These are phyloP conservation scores for Centrocercus urophasianus DNA, from an alignment of 2,113 vertebrate genomes.

Conservation along the genomic window DNA sequence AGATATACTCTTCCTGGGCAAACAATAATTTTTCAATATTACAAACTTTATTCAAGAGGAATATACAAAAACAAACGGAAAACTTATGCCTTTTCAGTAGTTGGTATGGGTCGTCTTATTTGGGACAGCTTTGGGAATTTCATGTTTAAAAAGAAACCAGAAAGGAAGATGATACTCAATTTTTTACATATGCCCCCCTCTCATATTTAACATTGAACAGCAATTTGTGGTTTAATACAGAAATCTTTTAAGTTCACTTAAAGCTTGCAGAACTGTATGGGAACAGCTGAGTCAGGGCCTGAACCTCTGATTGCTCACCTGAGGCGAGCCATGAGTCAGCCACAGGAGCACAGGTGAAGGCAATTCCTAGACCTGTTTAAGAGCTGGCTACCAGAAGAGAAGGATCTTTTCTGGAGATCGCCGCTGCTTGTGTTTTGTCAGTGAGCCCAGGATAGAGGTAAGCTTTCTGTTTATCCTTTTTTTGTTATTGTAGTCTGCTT, in stretches of 20 bases:
- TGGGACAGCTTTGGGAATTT: background rate
- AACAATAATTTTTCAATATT: background rate
- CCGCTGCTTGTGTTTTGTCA: too few species aligned
- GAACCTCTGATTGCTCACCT: too few species aligned
- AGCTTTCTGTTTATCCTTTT: too few species aligned
- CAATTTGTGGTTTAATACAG: background rate
- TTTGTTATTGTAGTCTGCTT: too few species aligned
- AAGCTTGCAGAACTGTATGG: background rate
- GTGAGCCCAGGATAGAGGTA: too few species aligned
- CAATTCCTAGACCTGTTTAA: too few species aligned
- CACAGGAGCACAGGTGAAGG: too few species aligned
- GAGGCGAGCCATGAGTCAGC: too few species aligned
- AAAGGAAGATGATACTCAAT: background rate
- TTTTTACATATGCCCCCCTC: background rate
- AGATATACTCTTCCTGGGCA: background rate
- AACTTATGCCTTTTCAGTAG: background rate
- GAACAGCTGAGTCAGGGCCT: too few species aligned
- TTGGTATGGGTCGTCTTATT: background rate
- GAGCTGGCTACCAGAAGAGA: too few species aligned
- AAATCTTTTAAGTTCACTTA: background rate
- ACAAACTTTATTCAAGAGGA: background rate
- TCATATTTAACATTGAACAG: background rate
- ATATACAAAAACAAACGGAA: background rate
- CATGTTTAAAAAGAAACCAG: background rate
- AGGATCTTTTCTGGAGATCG: too few species aligned